Conservation (phyloP, 2,888 invertebrate species). For the Acleris emargana region DNA sequence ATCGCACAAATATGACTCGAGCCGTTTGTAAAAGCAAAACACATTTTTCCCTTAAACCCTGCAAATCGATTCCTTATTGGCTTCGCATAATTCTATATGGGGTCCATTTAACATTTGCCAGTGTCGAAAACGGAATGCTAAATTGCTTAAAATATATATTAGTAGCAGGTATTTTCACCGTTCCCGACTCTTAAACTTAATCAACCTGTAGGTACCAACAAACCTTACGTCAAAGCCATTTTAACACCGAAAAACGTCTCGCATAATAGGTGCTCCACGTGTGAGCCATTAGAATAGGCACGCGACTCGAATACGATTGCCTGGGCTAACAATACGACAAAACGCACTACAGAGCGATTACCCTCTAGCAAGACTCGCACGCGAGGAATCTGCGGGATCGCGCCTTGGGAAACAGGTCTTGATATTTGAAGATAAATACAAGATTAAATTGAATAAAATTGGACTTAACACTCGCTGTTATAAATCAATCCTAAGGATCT, state of each 20-base stretch:
- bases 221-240: slow-evolving; percentile 5
- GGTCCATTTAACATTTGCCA: too few relatives aligned
- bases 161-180: too few relatives aligned
- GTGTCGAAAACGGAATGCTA: too few relatives aligned
- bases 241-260: slow-evolving; percentile 9
- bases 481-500: too few relatives aligned
- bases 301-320: slow-evolving; percentile 72
- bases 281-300: slow-evolving; percentile 70
- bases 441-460: too few relatives aligned
- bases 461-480: too few relatives aligned
- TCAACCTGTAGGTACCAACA: background rate
- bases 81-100: too few relatives aligned
- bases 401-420: slow-evolving; percentile 40
- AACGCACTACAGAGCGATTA: slow-evolving; percentile 77
- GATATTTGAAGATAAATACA: slow-evolving; percentile 45
- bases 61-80: too few relatives aligned
- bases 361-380: slow-evolving; percentile 66
- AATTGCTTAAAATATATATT: too few relatives aligned
- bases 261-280: slow-evolving; percentile 52
- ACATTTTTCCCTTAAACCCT: too few relatives aligned
- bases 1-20: too few relatives aligned
- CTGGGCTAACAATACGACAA: slow-evolving; percentile 69
- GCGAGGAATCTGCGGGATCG: slow-evolving; percentile 46
- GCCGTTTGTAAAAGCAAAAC: too few relatives aligned
- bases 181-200: background rate